Percentiles rank a stretch among this genome's conserved stretches.
phyloP scores from a whole-genome alignment of 2,888 invertebrate species.

The Drosophila nigricruria region DNA sequence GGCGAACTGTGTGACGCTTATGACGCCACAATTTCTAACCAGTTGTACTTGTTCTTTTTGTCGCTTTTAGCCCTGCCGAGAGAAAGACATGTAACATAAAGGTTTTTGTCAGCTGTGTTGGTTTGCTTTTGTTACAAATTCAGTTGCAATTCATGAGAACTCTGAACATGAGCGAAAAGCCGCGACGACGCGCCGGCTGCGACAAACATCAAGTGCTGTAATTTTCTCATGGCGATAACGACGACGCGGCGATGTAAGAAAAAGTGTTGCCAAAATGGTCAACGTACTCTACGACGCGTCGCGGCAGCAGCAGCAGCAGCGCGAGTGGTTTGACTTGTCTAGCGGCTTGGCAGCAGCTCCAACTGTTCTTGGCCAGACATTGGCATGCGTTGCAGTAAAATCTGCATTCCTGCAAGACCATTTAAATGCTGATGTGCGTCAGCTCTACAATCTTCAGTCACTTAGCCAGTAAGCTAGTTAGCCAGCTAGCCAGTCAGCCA shows the following conservation, averaged over 20 bases:
- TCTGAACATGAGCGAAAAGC: conserved; percentile 26
- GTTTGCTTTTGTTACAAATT: conserved; percentile 71
- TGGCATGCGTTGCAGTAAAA: conserved; percentile 75
- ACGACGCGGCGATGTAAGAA: conserved; percentile 23
- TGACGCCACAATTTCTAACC: conserved; percentile 53
- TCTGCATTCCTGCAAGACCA: conserved; percentile 75
- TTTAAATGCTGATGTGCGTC: conserved; percentile 65
- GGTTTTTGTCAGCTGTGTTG: conserved; percentile 32
- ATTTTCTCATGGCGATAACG: conserved; percentile 67
- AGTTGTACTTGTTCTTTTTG: conserved; percentile 41
- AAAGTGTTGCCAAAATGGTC: conserved; percentile 73
- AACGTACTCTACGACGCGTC: conserved; percentile 62
- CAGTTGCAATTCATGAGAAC: conserved; percentile 76
- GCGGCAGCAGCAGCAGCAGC: conserved; percentile 17
- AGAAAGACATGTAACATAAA: conserved; percentile 17
- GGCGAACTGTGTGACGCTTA: conserved; percentile 30
- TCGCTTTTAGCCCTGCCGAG: conserved; percentile 16
- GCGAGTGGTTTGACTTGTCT: conserved; percentile 76
- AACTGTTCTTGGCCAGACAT: conserved; percentile 62
- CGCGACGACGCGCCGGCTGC: conserved; percentile 18
- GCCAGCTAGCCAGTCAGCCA: conserved; percentile 9
- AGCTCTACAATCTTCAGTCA: conserved; percentile 35
- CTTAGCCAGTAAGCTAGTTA: not conserved
- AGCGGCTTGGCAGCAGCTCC: conserved; percentile 33
- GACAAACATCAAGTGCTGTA: conserved; percentile 64